Base-by-base conservation (phyloP, 2,888 invertebrate genomes). In the Xanthorhoe spadicearia region DNA sequence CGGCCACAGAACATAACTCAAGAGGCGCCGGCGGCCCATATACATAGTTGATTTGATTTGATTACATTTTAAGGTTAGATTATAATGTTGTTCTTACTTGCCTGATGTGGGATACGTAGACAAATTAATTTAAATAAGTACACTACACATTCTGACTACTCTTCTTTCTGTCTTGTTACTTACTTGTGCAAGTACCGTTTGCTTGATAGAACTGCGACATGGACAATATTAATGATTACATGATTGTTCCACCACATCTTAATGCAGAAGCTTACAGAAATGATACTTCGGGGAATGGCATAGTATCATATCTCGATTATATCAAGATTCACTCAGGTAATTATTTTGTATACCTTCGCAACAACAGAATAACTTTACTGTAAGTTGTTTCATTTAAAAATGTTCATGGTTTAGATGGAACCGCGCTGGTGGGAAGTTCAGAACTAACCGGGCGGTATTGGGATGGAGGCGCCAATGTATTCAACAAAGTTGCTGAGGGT, bases 261-360 rank as follows among this genome's bases (percentile, higher is more conserved):
- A 93, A 92, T 75, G 91, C 92, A n/a, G 92, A 93, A 77, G 87
- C 88, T 56, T 93, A 93, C 65, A 85, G 91, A 74, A 89, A 85
- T 1, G 86, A 90, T 72, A 86, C 87, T 13, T 84, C 87, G 51
- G 87, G 88, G 54, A 88, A 86, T 15, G 82, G 78, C 69, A 83
- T 85, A 18, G 78, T 87, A 61, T 82, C 88, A 0, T 86, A 89
- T 78, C 83, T 91, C 65, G 92, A 92, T 70, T 90, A 89, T 70
- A 83, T 93, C 65, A 76, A 75, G 64, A 73, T 90, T 65, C 86
- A 89, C 74, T 66, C 80, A 73, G 90, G 92, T 92, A 83, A 59
- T 9, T 43, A 15, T 3, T 35, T 38, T 23, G 10, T 9, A 18
- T 5, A 7, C 8, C 15, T 19, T 19, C 10, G 18, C 13, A 50